Evolutionary conservation across 2,113 vertebrate species (phyloP).

Genomic region (Anguilla rostrata): DNA sequence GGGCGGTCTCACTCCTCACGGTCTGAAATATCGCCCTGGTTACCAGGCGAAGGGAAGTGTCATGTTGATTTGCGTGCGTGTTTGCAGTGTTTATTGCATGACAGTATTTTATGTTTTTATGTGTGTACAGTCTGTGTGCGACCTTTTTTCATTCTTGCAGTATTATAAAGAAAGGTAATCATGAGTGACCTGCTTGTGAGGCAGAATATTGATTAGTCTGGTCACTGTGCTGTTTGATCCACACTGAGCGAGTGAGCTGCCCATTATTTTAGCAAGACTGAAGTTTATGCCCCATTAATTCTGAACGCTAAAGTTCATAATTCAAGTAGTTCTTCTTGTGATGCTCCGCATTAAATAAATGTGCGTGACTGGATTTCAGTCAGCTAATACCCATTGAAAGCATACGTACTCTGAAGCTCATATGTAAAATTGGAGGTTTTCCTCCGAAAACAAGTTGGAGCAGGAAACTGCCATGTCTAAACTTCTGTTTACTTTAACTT

Average conservation of each 20-base stretch:
- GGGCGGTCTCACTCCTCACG: background rate
- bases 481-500: no score
- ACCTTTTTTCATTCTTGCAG: background rate
- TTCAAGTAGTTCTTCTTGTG: background rate
- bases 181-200: background rate
- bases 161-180: background rate
- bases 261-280: background rate
- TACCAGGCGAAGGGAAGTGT: background rate
- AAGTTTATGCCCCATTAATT: no score
- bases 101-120: background rate
- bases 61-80: slow-evolving; percentile 20
- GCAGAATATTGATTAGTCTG: background rate
- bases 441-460: no score
- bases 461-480: no score
- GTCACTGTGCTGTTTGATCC: background rate
- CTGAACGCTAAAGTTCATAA: background rate
- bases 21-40: background rate
- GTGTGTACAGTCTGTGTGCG: background rate
- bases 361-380: background rate
- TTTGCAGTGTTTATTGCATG: slow-evolving; percentile 30
- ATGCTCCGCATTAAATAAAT: background rate
- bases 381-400: background rate
- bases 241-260: background rate
- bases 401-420: no score
- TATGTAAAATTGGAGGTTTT: no score